Base-by-base conservation (phyloP, 2,888 invertebrate species). In the Acrobasis consociella region DNA sequence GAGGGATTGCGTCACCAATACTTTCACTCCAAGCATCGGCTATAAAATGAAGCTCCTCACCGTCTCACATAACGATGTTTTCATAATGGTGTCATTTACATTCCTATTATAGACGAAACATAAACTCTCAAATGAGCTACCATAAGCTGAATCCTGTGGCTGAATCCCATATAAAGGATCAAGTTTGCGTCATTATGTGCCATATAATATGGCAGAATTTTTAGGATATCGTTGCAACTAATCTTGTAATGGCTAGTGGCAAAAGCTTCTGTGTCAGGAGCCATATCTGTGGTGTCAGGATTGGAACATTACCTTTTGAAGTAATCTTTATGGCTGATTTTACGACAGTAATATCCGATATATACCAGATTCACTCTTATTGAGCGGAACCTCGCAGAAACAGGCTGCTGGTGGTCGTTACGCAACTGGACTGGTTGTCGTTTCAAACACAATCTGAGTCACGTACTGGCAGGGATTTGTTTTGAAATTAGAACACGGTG, bases 401-500 rank as follows among this genome's bases (percentile, higher is more conserved):
- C 69, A 69, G 75, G 76, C 71, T 76, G 76, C 71, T 72, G 69
- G 70, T 73, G 72, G 72, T 65, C 64, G 65, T 76, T 82, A 83
- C 80, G 81, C 80, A 86, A 85, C 80, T 73, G 79, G 81, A 83
- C 83, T 82, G 83, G 82, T 86, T 88, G 83, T 83, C 80, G 84
- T 83, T 83, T 78, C 75, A 80, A 87, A 86, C 85, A 89, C 83
- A 86, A 89, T 87, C 87, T 91, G 91, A 91, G 87, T 91, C 91
- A 91, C 89, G 90, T 88, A 88, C 85, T 80, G 79, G 84, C 78
- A 82, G 86, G 86, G 89, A 89, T 90, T 91, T 91, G 91, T 91
- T 91, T 90, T 90, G 91, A 91, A 91, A 91, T 87, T 89, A 83
- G 89, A 89, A 84, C 89, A 85, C 84, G 77, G 75, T 75, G 75